Conservation (phyloP, 1,140 invertebrate genomes). For the Lithobius niger region DNA sequence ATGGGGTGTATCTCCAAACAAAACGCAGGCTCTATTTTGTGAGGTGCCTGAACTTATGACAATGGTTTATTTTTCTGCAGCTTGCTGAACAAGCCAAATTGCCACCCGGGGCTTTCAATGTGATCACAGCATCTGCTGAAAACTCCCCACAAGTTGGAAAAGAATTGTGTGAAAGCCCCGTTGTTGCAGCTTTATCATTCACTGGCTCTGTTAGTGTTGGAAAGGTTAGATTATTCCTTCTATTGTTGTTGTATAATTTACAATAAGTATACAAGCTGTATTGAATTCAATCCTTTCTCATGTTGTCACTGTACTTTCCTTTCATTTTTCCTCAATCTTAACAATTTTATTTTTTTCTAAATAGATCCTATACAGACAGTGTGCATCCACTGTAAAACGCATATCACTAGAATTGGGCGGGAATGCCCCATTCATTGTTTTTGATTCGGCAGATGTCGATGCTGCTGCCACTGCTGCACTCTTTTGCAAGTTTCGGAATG, state of each 20-base stretch:
- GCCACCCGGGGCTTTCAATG: conserved; percentile 63
- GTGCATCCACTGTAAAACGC: conserved; percentile 73
- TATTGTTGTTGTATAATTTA: no score
- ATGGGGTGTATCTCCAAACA: no score
- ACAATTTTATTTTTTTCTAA: conserved; percentile 14
- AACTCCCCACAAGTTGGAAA: conserved; percentile 72
- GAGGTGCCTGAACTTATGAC: not conserved
- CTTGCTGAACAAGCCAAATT: conserved; percentile 39
- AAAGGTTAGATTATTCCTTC: conserved; percentile 35
- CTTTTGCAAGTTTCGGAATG: conserved; percentile 86
- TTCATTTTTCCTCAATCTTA: no score
- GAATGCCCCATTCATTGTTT: conserved; percentile 97
- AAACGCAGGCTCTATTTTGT: no score
- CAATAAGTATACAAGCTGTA: not conserved
- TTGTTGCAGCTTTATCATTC: conserved; percentile 84
- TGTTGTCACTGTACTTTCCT: no score
- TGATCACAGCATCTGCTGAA: conserved; percentile 63
- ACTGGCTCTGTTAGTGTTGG: conserved; percentile 76
- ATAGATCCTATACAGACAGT: conserved; percentile 68
- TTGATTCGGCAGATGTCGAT: conserved; percentile 81
- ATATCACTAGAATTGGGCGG: conserved; percentile 89
- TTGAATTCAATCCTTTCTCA: not conserved
- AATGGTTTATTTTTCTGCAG: conserved; percentile 22
- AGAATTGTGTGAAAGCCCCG: conserved; percentile 65
- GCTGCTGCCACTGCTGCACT: conserved; percentile 75